Evolutionary conservation across 64 coral and sea anemone genomes (phyloP).

Genomic region (Catalaphyllia jardinei): DNA sequence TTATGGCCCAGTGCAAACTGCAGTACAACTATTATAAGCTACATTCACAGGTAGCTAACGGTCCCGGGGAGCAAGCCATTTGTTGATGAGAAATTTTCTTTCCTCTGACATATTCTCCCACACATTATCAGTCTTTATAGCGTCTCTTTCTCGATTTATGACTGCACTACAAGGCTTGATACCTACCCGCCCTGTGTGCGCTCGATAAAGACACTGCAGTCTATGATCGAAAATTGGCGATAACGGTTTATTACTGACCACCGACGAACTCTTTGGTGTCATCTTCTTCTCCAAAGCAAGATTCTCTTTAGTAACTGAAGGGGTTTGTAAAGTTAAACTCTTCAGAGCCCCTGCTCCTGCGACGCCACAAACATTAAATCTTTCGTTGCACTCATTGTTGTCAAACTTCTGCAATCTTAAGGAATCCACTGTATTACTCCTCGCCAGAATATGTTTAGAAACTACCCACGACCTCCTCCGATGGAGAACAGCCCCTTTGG

Average conservation of each 20-base stretch:
- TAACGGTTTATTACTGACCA: neutral
- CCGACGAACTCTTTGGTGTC: neutral
- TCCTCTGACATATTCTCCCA: slow-evolving; percentile 5
- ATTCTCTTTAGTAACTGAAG: neutral
- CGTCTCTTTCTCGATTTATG: neutral
- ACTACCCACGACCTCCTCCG: neutral
- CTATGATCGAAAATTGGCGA: neutral
- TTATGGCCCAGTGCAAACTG: neutral
- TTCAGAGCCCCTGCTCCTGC: neutral
- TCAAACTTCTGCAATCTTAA: neutral
- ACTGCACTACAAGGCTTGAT: neutral
- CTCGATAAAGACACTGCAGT: neutral
- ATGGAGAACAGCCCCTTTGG: neutral
- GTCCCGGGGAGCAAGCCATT: neutral
- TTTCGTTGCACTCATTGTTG: neutral
- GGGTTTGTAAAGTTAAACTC: neutral
- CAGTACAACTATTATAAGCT: neutral
- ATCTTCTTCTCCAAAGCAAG: neutral
- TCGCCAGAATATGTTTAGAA: neutral
- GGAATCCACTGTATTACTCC: neutral
- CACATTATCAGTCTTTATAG: neutral
- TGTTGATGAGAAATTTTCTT: slow-evolving; percentile 7
- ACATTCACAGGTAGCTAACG: neutral
- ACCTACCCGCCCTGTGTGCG: neutral
- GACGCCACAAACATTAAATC: neutral